A percentile compares a stretch with the other conserved stretches of the same genome.
These are phyloP conservation scores for Ancistrus triradiatus DNA, from an alignment of 2,113 vertebrate species.

Conservation along the genomic window DNA sequence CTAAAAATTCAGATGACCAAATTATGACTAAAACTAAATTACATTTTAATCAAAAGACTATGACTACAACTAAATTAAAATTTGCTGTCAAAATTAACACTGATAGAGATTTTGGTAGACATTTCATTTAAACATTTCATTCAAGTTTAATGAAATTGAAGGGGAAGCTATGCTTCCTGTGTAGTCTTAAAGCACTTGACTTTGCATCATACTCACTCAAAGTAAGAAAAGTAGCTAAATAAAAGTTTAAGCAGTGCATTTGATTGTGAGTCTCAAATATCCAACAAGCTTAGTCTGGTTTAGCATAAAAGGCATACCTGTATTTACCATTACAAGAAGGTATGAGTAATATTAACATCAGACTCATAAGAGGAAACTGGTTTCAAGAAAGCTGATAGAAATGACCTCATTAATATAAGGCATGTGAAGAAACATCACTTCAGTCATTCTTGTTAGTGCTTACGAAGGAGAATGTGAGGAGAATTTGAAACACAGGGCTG, in stretches of 20 bases:
- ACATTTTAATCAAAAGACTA: too few relatives aligned
- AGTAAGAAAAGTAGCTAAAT: slow-evolving; percentile 3
- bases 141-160: too few relatives aligned
- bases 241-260: not conserved
- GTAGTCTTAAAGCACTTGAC: too few relatives aligned
- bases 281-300: not conserved
- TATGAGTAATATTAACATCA: not conserved
- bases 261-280: slow-evolving; percentile 5
- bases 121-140: too few relatives aligned
- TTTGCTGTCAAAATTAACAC: too few relatives aligned
- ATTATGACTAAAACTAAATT: too few relatives aligned
- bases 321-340: not conserved
- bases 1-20: too few relatives aligned
- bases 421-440: slow-evolving; percentile 3
- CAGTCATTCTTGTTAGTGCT: slow-evolving; percentile 10
- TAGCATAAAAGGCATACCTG: not conserved
- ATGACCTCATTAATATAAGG: slow-evolving; percentile 36
- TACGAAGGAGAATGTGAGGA: slow-evolving; percentile 15
- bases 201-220: slow-evolving; percentile 22
- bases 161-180: too few relatives aligned
- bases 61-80: too few relatives aligned
- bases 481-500: slow-evolving; percentile 19
- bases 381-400: slow-evolving; percentile 9
- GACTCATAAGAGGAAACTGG: slow-evolving; percentile 13
- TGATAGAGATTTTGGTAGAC: too few relatives aligned